Evolutionary conservation across 2,797 vertebrate species (phyloP).

Genomic region (Discoglossus pictus): DNA sequence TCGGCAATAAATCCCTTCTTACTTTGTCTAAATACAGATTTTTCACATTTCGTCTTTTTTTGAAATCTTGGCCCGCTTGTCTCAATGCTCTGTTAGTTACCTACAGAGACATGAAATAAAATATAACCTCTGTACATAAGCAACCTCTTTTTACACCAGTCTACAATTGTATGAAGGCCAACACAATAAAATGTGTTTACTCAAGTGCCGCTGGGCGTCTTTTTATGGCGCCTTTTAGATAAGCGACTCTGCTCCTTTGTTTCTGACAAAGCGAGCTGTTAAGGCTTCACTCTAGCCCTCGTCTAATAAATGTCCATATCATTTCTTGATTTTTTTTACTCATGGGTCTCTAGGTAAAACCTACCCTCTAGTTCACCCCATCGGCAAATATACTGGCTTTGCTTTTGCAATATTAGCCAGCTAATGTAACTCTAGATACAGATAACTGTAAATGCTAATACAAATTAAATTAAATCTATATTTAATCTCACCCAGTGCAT

Average conservation of each 20-base stretch:
- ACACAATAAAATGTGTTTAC: conserved; percentile 34
- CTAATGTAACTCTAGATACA: neutral
- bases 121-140: conserved; percentile 20
- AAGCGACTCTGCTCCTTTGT: conserved; percentile 40
- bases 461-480: neutral
- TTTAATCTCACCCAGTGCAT: too few species aligned
- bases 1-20: neutral
- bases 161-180: conserved; percentile 30
- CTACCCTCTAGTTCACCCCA: conserved; percentile 42
- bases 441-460: neutral
- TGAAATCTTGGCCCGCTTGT: neutral
- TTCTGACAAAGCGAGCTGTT: conserved; percentile 28
- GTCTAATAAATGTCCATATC: conserved; percentile 37
- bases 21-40: neutral
- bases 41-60: neutral
- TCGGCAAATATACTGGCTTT: neutral
- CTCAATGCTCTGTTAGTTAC: conserved; percentile 19
- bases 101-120: conserved; percentile 34
- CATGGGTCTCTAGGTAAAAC: conserved; percentile 18
- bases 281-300: conserved; percentile 7
- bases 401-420: conserved; percentile 17
- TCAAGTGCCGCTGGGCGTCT: conserved; percentile 4
- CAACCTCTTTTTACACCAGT: conserved; percentile 4
- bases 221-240: conserved; percentile 29
- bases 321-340: conserved; percentile 5